A percentile compares a stretch with the other conserved stretches of the same genome.
Conservation (phyloP, 2,888 invertebrate species). For the Isoperla grammatica region DNA sequence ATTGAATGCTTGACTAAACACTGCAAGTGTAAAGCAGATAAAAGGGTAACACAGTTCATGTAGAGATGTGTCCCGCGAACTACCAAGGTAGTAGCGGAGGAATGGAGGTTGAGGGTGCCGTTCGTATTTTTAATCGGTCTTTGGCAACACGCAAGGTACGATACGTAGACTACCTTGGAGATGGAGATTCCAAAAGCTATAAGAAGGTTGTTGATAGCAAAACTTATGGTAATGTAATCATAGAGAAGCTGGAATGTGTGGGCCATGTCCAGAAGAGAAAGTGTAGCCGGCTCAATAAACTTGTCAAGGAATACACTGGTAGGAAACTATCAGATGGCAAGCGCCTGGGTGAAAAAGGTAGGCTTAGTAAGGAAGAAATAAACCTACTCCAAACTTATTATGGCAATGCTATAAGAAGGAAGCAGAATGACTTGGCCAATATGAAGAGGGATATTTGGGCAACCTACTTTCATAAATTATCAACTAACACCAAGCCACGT, state of each 20-base stretch:
- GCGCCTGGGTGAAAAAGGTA: conserved; percentile 16
- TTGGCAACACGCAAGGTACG: conserved; percentile 11
- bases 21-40: neutral
- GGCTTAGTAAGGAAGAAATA: conserved; percentile 18
- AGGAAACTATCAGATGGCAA: conserved; percentile 25
- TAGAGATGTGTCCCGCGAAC: neutral
- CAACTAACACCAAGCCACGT: neutral
- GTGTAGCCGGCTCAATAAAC: conserved; percentile 10
- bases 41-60: neutral
- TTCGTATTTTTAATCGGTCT: conserved; percentile 19
- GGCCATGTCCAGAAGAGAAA: conserved; percentile 18
- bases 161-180: conserved; percentile 22
- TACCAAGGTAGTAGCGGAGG: conserved; percentile 18
- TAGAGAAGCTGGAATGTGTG: conserved; percentile 3
- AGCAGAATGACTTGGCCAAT: conserved; percentile 10
- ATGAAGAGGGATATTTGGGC: conserved; percentile 13
- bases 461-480: conserved; percentile 22
- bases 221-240: conserved; percentile 10
- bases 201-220: conserved; percentile 10
- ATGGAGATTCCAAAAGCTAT: conserved; percentile 25
- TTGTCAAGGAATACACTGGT: conserved; percentile 15
- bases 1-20: neutral
- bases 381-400: conserved; percentile 21
- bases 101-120: conserved; percentile 25
- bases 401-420: conserved; percentile 26